Percentiles rank a stretch among this genome's conserved stretches.
Conservation (phyloP, 2,888 invertebrate genomes). For the Emesis furor region DNA sequence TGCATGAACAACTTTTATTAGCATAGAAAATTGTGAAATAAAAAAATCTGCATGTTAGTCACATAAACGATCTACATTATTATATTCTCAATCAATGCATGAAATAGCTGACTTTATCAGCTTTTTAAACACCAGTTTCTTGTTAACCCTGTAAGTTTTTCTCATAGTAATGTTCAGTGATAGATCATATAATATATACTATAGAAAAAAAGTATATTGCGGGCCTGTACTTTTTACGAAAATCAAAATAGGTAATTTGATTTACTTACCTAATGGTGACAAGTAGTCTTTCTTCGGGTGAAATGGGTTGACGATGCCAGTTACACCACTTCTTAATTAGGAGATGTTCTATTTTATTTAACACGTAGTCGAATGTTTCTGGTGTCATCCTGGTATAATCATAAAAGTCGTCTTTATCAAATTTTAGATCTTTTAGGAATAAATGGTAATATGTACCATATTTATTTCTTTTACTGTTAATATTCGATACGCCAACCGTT, state of each 20-base stretch:
- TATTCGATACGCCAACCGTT: slow-evolving; percentile 18
- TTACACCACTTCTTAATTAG: slow-evolving; percentile 15
- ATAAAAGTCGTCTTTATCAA: background rate
- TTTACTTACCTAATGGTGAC: slow-evolving; percentile 12
- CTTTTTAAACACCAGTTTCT: slow-evolving; percentile 14
- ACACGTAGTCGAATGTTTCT: slow-evolving; percentile 2
- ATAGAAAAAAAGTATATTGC: slow-evolving; percentile 14
- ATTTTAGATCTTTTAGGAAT: slow-evolving; percentile 12
- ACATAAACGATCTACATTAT: slow-evolving; percentile 14
- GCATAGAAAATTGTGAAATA: slow-evolving; percentile 14
- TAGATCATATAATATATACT: slow-evolving; percentile 14
- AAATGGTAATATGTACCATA: slow-evolving; percentile 15
- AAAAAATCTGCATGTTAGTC: slow-evolving; percentile 14
- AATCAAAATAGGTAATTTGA: slow-evolving; percentile 8
- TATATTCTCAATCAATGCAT: slow-evolving; percentile 14
- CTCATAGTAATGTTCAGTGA: slow-evolving; percentile 14
- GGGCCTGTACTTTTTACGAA: slow-evolving; percentile 14
- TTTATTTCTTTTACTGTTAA: slow-evolving; percentile 23
- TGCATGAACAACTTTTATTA: slow-evolving; percentile 14
- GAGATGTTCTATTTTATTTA: slow-evolving; percentile 15
- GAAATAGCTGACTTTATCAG: slow-evolving; percentile 14
- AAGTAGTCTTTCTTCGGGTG: slow-evolving; percentile 1
- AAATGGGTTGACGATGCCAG: slow-evolving; percentile 14
- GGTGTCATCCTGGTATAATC: slow-evolving; percentile 7
- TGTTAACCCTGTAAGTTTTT: slow-evolving; percentile 14